Base-by-base conservation (phyloP, 2,113 vertebrate genomes). In the Emydura subglobosa region DNA sequence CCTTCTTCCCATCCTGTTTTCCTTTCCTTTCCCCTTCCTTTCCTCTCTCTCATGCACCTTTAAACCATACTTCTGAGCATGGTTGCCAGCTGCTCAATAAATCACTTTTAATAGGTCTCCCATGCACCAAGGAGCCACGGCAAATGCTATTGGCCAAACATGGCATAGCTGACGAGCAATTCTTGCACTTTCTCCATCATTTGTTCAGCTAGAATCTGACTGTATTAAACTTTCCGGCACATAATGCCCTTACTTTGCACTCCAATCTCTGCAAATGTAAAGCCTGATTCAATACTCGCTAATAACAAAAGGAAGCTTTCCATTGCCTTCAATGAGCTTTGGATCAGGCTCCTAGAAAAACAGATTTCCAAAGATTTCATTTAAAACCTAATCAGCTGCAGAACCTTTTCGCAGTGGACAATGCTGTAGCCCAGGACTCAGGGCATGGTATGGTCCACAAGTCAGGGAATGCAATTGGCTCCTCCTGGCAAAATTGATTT, bases 401-500 rank as follows among this genome's bases (percentile, higher is more conserved):
- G 82, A n/a, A 8, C 59, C 2, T 44, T 19, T 5, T 1, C 17
- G 6, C 8, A 65, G 76, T 17, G 6, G 2, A 19, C 53, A 78
- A 85, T 4, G 11, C 74, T 78, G 25, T 47, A 7, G 24, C 78
- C 53, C 29, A 8, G 74, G 39, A 24, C 10, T 59, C 1, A 0
- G 21, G 51, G 61, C 0, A 8, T 53, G 47, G 87, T 72, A 86
- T 59, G 82, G 88, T 51, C 74, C 61, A 79, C 34, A 39, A 59
- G 44, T 44, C 22, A 2, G 85, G 55, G 82, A 79, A 91, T 91
- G 76, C 81, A 14, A 76, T 81, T 94, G 42, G 68, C 74, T 94
- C 92, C 92, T 55, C 82, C 49, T 83, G 80, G 90, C 93, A 81
- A 86, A 91, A 96, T 86, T 86, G 94, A 96, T 97, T 95, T 39